Base-by-base conservation (phyloP, 1,140 invertebrate species). In the Apolygus lucorum region DNA sequence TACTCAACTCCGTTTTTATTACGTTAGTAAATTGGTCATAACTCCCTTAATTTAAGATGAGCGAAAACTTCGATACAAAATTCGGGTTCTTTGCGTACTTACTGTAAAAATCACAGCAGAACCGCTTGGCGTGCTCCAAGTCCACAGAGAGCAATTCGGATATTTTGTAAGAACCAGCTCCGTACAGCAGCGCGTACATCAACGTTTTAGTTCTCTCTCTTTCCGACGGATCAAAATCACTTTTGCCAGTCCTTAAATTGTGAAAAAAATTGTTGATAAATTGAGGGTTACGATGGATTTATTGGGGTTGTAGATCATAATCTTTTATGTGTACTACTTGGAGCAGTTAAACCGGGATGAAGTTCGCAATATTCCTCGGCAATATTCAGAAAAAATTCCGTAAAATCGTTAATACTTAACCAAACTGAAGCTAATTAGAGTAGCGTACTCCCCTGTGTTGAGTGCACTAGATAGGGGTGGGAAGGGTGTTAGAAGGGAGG, bases 131-230 rank as follows among this genome's bases (percentile, higher is more conserved):
- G 69, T 81, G 77, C 2, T 78, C 76, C 68, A 80, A 74, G 67
- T 72, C 73, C 24, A 82, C 76, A 68, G 78, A 76, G n/a, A 86
- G 77, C 65, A 84, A 82, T 27, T 84, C 82, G 71, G 80, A 77
- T 13, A 86, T 78, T 72, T 78, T 82, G 29, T 81, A 75, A 22
- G 76, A 70, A 74, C 84, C 84, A 14, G 82, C 84, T 69, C 85
- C 85, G 78, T 86, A 86, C 79, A 86, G 79, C 22, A 83, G 79
- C 42, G 84, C 84, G 76, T 86, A 86, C 65, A 85, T 82, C 13
- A 86, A 75, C 66, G 82, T 80, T 75, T 86, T 86, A 11, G 84
- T 85, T 62, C 81, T 80, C 75, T 84, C 84, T 72, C 85, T 79
- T 21, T 85, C 82, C 24, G 74, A 75, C 22, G 11, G 13, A 59